phyloP scores from a whole-genome alignment of 2,113 vertebrate genomes.

The Ceyx margarethae region DNA sequence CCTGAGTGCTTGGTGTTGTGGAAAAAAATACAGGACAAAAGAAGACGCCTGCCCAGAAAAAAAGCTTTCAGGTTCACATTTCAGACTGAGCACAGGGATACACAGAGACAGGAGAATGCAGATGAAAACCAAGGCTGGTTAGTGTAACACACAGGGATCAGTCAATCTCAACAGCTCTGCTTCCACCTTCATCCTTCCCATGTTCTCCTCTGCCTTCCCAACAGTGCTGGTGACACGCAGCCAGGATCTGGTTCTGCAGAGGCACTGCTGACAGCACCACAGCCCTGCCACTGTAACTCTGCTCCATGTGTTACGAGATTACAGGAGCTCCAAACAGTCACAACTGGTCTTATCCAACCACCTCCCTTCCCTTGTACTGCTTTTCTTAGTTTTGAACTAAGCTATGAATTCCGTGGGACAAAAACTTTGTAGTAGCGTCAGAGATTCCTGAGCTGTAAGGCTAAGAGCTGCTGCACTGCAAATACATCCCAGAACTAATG shows the following conservation, averaged over 20 bases:
- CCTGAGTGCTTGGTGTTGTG: background rate
- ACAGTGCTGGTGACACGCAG: background rate
- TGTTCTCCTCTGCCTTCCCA: background rate
- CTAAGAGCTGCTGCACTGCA: background rate
- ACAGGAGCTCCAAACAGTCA: background rate
- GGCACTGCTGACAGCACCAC: background rate
- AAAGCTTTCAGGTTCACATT: background rate
- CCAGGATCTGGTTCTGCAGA: background rate
- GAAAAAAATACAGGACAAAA: background rate
- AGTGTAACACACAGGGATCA: background rate
- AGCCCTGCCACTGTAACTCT: accelerated
- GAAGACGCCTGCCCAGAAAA: background rate
- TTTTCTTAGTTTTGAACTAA: background rate
- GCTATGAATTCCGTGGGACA: background rate
- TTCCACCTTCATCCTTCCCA: background rate
- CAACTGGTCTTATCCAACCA: accelerated
- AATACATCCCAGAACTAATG: background rate
- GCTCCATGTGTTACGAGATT: accelerated
- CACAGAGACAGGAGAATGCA: background rate
- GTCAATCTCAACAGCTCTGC: background rate
- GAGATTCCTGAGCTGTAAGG: background rate
- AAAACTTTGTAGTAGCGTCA: background rate
- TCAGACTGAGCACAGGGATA: background rate
- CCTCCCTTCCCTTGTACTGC: background rate
- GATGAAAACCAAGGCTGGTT: background rate